Evolutionary conservation across 2,113 vertebrate species (phyloP), one percentile per base, ranked within the genome.

Genomic region (Nothobranchius furzeri): DNA sequence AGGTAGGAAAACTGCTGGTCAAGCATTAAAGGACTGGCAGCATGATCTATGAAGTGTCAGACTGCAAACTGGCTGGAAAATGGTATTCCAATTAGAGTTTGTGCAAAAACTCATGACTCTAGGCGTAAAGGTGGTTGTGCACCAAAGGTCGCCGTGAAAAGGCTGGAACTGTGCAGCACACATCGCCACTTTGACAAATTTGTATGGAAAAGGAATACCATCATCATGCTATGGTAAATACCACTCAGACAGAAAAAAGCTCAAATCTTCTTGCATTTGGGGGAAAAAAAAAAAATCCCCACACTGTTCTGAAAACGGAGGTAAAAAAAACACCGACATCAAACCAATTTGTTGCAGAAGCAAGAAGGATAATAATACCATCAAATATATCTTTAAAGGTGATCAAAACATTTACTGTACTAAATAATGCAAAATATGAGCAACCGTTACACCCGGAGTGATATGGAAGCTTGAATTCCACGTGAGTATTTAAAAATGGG

Each of bases 331-430:
- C 85, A 88, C 85, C 78, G 82, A 90, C 89, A 79, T 90, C 83
- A 91, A 92, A 88, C 84, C 85, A 82, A 85, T 89, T 83, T 71
- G 75, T 76, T 90, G 79, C 78, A 90, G 87, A 79, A 86, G 85
- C 85, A 91, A 82, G 86, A 85, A 87, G 78, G 79, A 90, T 90
- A 88, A 90, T 85, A 88, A 91, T 78, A 90, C 81, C 87, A 92
- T 85, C 84, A 87, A 88, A 90, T 87, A 90, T 85, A 88, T 77
- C 87, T 85, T 89, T 78, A 88, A 84, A 84, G 73, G 75, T 87
- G 83, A 86, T 80, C 83, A 86, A 61, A 89, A 89, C 85, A 90
- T 80, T 87, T 82, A 89, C 80, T 61, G 76, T 87, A 83, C 89
- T 92, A 91, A 90, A 92, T 88, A 93, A 91, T 86, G 84, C 62